Base-by-base conservation (phyloP, 2,888 invertebrate genomes). In the Heliconius erato region DNA sequence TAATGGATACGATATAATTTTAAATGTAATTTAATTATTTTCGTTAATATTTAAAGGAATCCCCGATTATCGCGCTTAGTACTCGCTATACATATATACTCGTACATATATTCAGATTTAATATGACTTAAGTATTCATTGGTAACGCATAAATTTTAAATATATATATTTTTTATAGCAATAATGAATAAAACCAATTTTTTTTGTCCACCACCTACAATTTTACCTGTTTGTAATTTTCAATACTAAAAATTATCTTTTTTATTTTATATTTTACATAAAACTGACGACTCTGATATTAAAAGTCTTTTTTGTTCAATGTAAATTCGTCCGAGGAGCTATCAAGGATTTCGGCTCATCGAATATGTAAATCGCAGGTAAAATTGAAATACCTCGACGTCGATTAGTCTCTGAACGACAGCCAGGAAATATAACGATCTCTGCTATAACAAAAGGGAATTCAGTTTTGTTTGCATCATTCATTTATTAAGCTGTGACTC, bases 361-460 rank as follows among this genome's bases (percentile, higher is more conserved):
- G 91, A 92, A 91, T 92, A 94, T 94, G 93, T 88, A 92, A 94
- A 94, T 93, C 87, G 88, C 88, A 90, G 91, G 91, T 92, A 90
- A 92, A 93, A 94, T 93, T 94, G 94, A 93, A 93, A 93, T 93
- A 89, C 91, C 91, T 91, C 85, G 85, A 86, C 86, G 86, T 84
- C 88, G 86, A 88, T 87, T 87, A 88, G 86, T 86, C 84, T 81
- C 82, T 83, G 81, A 84, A 65, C 85, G 76, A 67, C 80, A 54
- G 80, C 69, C 74, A 69, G 78, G 74, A 79, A 85, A 83, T 85
- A 82, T 84, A 84, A 84, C 81, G 82, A 59, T 82, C 77, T 80
- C 79, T 83, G 74, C 67, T 71, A 78, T 79, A 79, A 79, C 76
- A 80, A 81, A 84, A 80, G 67, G 72, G 59, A 74, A 65, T 79